phyloP scores from a whole-genome alignment of 2,797 vertebrate genomes.

The Aeoliscus strigatus region DNA sequence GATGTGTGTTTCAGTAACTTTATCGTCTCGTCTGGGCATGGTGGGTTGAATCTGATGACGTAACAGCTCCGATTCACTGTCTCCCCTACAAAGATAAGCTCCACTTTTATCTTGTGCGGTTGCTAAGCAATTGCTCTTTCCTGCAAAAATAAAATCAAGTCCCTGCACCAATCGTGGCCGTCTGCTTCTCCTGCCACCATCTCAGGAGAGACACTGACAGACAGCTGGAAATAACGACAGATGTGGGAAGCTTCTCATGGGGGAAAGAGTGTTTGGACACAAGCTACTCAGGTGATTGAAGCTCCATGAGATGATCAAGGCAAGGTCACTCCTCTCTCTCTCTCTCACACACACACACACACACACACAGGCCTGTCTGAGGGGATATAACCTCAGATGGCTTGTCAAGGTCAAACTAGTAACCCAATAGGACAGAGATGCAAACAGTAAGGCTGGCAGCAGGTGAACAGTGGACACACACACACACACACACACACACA shows the following conservation, averaged over 20 bases:
- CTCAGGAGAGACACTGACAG: conserved; percentile 37
- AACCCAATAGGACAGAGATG: conserved; percentile 4
- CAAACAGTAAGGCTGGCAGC: conserved; percentile 2
- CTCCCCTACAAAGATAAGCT: conserved; percentile 34
- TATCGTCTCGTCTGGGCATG: conserved; percentile 11
- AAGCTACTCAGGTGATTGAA: neutral
- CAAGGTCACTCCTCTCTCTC: too few relatives aligned
- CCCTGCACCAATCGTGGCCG: conserved; percentile 44
- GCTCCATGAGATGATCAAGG: neutral
- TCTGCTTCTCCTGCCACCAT: conserved; percentile 37
- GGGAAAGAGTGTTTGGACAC: too few relatives aligned
- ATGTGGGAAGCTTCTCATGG: too few relatives aligned
- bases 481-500: neutral
- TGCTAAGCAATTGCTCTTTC: conserved; percentile 75
- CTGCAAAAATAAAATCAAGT: conserved; percentile 64
- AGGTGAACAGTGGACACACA: neutral
- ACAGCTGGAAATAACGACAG: conserved; percentile 34
- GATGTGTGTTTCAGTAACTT: conserved; percentile 11
- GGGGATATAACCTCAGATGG: conserved; percentile 44
- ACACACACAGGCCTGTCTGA: neutral
- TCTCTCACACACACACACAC: neutral
- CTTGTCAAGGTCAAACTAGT: conserved; percentile 63
- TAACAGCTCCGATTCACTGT: conserved; percentile 41
- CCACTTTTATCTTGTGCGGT: conserved; percentile 63
- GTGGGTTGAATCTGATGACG: conserved; percentile 41